Evolutionary conservation across 2,113 vertebrate genomes (phyloP).

Genomic region (Herpetotheres cachinnans): DNA sequence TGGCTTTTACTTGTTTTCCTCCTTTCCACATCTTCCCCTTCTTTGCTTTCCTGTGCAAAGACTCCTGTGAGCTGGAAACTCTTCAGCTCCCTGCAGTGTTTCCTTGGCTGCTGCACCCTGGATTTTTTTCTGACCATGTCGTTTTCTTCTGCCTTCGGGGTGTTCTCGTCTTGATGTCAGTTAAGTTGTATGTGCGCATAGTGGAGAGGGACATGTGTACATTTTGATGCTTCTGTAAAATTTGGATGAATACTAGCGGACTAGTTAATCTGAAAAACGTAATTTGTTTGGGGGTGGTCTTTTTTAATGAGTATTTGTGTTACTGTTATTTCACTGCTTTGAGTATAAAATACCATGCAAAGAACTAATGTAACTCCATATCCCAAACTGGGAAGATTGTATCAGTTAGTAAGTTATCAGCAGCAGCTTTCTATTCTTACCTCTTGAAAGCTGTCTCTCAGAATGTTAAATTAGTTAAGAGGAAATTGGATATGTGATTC

Average conservation of each 20-base stretch:
- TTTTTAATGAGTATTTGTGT: neutral
- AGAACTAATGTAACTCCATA: constrained; percentile 14
- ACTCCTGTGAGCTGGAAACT: neutral
- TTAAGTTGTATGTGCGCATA: neutral
- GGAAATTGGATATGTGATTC: neutral
- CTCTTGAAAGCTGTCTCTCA: neutral
- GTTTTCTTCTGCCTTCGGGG: neutral
- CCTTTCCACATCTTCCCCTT: neutral
- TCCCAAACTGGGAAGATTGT: neutral
- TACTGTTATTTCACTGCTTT: neutral
- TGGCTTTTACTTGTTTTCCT: neutral
- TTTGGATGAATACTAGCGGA: neutral
- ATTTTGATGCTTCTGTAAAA: neutral
- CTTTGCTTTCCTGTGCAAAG: neutral
- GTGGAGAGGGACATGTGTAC: accelerated
- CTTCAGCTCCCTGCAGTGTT: neutral
- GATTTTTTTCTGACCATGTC: neutral
- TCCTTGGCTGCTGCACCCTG: neutral
- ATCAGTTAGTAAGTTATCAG: constrained; percentile 3
- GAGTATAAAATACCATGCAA: neutral
- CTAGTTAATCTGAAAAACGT: neutral
- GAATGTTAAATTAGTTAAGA: neutral
- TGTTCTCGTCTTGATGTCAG: neutral
- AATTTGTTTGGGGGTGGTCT: neutral
- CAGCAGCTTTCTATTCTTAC: neutral